Evolutionary conservation across 2,797 vertebrate genomes (phyloP), one percentile per base, ranked within the genome.

Genomic region (Lithobates pipiens): DNA sequence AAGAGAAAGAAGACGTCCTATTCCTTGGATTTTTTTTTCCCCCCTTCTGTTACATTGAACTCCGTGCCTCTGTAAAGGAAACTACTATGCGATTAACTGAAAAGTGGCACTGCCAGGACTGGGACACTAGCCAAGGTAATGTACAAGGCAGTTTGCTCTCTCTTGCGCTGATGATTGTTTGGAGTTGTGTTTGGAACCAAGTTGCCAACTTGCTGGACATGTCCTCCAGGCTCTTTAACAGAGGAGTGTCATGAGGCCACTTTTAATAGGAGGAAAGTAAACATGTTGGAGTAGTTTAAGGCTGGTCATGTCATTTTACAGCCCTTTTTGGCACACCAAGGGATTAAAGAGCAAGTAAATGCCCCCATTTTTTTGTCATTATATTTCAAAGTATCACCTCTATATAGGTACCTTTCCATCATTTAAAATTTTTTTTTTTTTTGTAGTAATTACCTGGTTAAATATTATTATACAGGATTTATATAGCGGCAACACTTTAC

Each of bases 91-190:
- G 71, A 80, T 68, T 69, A 69, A 75, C 34, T 61, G 71, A 81
- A 70, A 67, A 21, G 36, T 46, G 74, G 61, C 54, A 50, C 50
- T 21, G 36, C 65, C 69, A 61, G 10, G 44, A 34, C 68, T 67
- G 75, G 75, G 85, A 76, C 69, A 25, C 15, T 3, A 71, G 86
- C 81, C 81, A 87, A 84, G 86, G 86, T 87, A 86, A 83, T n/a
- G 70, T 69, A 72, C 29, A 11, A 44, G 69, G 39, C 63, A 50
- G 11, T 36, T 80, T 57, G 42, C 74, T 71, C 34, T 81, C 39
- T 69, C 54, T 42, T 21, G 15, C 29, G 7, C 42, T 82, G 44
- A 46, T 23, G 71, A 23, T 77, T 42, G 68, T 77, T 71, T 71
- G 46, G 65, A 69, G 15, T 74, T 32, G 80, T 32, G 77, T 74